phyloP scores from a whole-genome alignment of 1,140 invertebrate species.

The Dinothrombium tinctorium region DNA sequence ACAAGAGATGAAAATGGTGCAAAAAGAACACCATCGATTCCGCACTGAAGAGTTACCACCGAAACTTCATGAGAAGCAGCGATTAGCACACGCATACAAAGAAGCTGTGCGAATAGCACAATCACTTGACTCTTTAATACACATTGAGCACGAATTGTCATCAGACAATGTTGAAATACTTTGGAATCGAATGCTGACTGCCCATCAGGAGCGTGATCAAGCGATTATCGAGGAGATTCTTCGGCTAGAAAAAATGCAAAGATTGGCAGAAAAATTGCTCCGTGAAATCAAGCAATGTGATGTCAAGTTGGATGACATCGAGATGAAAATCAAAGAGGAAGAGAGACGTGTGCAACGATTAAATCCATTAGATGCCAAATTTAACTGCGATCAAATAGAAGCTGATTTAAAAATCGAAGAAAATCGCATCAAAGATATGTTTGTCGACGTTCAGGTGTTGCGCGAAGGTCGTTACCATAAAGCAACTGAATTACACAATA shows the following conservation, averaged over 20 bases:
- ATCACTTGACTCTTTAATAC: conserved; percentile 42
- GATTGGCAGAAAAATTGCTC: conserved; percentile 77
- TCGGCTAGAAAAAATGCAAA: conserved; percentile 67
- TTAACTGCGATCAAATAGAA: conserved; percentile 69
- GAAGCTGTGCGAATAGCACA: conserved; percentile 25
- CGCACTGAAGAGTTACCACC: conserved; percentile 77
- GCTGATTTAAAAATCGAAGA: conserved; percentile 62
- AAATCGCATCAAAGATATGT: conserved; percentile 65
- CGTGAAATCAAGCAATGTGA: conserved; percentile 75
- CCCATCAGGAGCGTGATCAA: conserved; percentile 62
- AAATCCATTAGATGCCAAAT: conserved; percentile 80
- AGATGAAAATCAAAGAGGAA: conserved; percentile 63
- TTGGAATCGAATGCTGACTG: conserved; percentile 63
- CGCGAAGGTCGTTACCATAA: conserved; percentile 68
- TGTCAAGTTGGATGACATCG: conserved; percentile 55
- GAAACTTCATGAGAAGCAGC: conserved; percentile 63
- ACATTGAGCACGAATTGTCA: conserved; percentile 65
- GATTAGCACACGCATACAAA: conserved; percentile 56
- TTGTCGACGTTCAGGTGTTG: conserved; percentile 66
- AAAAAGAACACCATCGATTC: conserved; percentile 40
- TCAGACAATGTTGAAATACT: conserved; percentile 68
- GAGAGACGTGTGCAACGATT: conserved; percentile 55
- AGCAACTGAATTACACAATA: conserved; percentile 46
- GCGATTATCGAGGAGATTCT: conserved; percentile 72
- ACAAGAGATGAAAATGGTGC: conserved; percentile 64